phyloP scores from a whole-genome alignment of 2,113 vertebrate genomes.

The Mobula birostris region DNA sequence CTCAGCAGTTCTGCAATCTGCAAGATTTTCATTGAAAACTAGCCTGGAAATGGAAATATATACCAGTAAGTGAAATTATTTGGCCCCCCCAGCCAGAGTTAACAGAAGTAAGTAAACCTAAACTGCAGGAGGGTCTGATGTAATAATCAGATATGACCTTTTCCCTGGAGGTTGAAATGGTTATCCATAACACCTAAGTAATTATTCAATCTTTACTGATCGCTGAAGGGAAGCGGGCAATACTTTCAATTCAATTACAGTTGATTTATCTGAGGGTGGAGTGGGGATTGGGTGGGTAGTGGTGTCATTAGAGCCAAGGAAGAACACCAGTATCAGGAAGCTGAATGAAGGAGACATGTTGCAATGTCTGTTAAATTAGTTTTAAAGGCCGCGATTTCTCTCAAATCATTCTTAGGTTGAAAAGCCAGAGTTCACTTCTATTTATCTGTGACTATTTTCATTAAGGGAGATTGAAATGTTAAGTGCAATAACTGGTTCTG shows the following conservation, averaged over 20 bases:
- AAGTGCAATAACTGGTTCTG: background rate
- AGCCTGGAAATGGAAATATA: background rate
- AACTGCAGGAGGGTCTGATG: background rate
- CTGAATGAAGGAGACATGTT: slow-evolving; percentile 38
- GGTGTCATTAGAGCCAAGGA: background rate
- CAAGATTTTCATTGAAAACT: background rate
- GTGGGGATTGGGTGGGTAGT: background rate
- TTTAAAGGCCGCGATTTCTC: background rate
- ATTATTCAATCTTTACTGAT: background rate
- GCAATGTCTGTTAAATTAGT: slow-evolving; percentile 28
- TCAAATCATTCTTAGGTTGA: background rate
- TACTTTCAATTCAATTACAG: slow-evolving; percentile 21
- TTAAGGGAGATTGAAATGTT: slow-evolving; percentile 10
- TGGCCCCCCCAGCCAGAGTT: background rate
- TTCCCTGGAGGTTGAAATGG: background rate
- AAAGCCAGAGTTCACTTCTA: background rate
- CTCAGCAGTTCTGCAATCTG: background rate
- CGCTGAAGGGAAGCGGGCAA: background rate
- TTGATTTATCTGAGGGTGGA: background rate
- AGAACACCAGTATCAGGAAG: background rate
- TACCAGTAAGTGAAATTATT: background rate
- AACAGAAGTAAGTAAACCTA: background rate
- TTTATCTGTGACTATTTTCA: background rate
- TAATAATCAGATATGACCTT: background rate
- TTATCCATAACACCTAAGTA: slow-evolving; percentile 9